These are phyloP conservation scores for Stramonita haemastoma DNA, from an alignment of 2,888 invertebrate species.

Conservation along the genomic window DNA sequence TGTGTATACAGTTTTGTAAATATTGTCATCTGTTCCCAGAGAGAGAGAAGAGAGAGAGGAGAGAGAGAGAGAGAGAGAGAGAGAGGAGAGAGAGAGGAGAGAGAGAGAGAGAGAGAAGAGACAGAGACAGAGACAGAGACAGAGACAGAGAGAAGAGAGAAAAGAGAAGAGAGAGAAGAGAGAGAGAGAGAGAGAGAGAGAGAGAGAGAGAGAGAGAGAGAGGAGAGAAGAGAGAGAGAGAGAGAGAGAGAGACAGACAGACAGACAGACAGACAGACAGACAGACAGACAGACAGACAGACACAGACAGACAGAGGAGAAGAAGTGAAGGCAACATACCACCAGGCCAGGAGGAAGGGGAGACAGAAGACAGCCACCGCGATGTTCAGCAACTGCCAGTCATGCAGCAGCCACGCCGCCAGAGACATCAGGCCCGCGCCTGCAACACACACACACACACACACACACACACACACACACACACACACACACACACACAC, in stretches of 20 bases:
- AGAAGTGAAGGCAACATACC: background rate
- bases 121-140: too few relatives aligned
- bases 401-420: slow-evolving; percentile 34
- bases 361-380: slow-evolving; percentile 1
- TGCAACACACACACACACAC: background rate
- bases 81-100: background rate
- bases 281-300: too few relatives aligned
- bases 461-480: background rate
- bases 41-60: too few relatives aligned
- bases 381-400: slow-evolving; percentile 30
- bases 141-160: too few relatives aligned
- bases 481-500: background rate
- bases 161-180: background rate
- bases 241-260: background rate
- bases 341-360: slow-evolving; percentile 5
- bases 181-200: background rate
- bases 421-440: slow-evolving; percentile 26
- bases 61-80: background rate
- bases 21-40: too few relatives aligned
- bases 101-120: background rate
- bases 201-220: background rate
- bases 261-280: too few relatives aligned
- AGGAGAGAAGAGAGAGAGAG: too few relatives aligned
- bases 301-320: too few relatives aligned
- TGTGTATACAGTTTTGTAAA: too few relatives aligned